These are phyloP conservation scores for Ictalurus punctatus DNA, from an alignment of 2,113 vertebrate species.

Conservation along the genomic window DNA sequence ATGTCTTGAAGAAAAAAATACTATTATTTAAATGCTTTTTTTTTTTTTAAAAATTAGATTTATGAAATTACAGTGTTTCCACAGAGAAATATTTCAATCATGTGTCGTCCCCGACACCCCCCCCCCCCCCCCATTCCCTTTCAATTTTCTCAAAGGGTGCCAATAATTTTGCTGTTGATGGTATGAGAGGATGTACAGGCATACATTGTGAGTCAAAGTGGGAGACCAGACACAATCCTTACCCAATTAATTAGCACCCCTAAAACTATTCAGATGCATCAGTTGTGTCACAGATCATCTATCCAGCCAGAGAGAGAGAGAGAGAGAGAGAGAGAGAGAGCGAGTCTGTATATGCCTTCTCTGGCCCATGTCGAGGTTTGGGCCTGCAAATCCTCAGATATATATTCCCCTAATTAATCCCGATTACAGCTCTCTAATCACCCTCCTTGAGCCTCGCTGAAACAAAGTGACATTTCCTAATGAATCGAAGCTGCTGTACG, in stretches of 20 bases:
- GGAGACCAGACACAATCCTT: neutral
- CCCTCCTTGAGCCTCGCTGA: conserved; percentile 64
- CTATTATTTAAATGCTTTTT: neutral
- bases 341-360: conserved; percentile 43
- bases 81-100: neutral
- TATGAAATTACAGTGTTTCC: neutral
- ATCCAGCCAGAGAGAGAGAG: neutral
- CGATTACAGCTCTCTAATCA: conserved; percentile 77
- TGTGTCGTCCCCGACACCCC: no score
- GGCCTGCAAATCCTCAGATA: conserved; percentile 74
- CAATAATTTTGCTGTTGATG: neutral
- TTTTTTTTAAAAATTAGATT: neutral
- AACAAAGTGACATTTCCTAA: conserved; percentile 77
- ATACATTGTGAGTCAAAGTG: neutral
- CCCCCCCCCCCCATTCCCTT: no score
- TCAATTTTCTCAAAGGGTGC: neutral
- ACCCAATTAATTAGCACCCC: neutral
- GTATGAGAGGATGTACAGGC: neutral
- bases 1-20: neutral
- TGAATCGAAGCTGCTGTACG: conserved; percentile 72
- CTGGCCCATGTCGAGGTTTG: conserved; percentile 45
- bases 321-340: conserved; percentile 34
- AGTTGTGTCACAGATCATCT: conserved; percentile 32
- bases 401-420: conserved; percentile 78
- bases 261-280: conserved; percentile 10